A percentile compares a stretch with the other conserved stretches of the same genome.
Conservation (phyloP, 1,140 invertebrate genomes). For the Bombus waltoni region DNA sequence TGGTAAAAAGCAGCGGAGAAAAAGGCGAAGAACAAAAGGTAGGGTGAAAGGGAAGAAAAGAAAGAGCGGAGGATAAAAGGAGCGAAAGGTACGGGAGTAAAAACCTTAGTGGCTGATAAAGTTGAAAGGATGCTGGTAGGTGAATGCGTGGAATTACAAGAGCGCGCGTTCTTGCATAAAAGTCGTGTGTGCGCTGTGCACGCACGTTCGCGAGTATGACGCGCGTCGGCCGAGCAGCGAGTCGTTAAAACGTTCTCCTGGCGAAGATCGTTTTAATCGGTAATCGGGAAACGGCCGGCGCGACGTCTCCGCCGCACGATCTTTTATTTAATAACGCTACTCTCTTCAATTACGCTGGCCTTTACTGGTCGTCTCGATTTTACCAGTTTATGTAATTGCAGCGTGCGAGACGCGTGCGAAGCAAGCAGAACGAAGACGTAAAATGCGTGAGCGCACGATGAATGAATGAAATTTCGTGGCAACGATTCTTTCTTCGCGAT, state of each 20-base stretch:
- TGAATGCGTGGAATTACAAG: conserved; percentile 17
- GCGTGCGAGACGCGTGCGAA: no score
- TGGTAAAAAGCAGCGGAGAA: background rate
- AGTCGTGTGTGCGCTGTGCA: background rate
- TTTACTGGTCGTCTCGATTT: background rate
- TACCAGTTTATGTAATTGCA: conserved; percentile 8
- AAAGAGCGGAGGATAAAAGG: background rate
- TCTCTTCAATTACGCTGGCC: background rate
- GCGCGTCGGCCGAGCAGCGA: background rate
- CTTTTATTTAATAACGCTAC: conserved; percentile 11
- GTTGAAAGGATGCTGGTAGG: conserved; percentile 9
- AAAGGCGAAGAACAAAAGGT: background rate
- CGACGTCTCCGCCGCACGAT: background rate
- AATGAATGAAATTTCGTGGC: conserved; percentile 22
- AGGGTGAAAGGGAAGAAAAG: no score
- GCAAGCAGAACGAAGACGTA: no score
- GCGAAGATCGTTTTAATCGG: background rate
- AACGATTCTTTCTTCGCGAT: background rate
- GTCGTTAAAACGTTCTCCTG: background rate
- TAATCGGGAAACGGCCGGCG: background rate
- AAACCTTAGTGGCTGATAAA: conserved; percentile 1
- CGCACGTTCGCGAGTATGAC: background rate
- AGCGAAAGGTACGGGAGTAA: background rate
- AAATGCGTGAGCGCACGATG: no score
- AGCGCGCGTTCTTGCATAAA: background rate